phyloP scores from a whole-genome alignment of 2,113 vertebrate genomes.

The Colaptes auratus region DNA sequence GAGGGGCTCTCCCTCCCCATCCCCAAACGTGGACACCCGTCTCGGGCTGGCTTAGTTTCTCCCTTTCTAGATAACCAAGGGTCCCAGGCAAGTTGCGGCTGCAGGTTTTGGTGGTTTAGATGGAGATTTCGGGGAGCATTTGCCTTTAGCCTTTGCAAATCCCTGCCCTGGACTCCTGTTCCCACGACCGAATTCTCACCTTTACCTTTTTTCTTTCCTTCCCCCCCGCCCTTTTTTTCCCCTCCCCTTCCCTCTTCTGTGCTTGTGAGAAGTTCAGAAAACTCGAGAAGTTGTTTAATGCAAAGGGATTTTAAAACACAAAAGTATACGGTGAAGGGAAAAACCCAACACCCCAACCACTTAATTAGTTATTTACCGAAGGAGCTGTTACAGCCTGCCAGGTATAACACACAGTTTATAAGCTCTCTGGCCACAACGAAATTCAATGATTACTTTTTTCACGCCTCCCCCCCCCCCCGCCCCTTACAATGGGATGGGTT shows the following conservation, averaged over 20 bases:
- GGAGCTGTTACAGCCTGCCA: slow-evolving; percentile 41
- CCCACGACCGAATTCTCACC: slow-evolving; percentile 19
- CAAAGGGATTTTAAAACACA: slow-evolving; percentile 60
- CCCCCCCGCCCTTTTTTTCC: background rate
- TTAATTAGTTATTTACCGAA: slow-evolving; percentile 67
- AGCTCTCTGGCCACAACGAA: slow-evolving; percentile 43
- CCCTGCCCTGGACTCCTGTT: background rate
- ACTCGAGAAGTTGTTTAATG: slow-evolving; percentile 1
- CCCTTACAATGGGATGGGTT: slow-evolving; percentile 9
- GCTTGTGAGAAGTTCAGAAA: slow-evolving; percentile 30
- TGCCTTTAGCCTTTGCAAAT: background rate
- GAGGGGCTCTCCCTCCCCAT: background rate
- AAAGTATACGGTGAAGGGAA: background rate
- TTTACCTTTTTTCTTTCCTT: background rate
- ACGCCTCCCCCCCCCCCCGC: background rate
- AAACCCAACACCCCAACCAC: background rate
- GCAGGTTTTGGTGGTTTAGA: background rate
- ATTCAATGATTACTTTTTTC: slow-evolving; percentile 26
- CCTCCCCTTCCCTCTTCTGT: background rate
- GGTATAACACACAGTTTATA: slow-evolving; percentile 37
- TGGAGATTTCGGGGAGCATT: background rate
- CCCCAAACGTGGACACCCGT: background rate
- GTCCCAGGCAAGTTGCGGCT: background rate
- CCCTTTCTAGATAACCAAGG: background rate
- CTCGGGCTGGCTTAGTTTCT: background rate